Evolutionary conservation across 2,888 invertebrate genomes (phyloP).

Genomic region (Epirrhoe alternata): DNA sequence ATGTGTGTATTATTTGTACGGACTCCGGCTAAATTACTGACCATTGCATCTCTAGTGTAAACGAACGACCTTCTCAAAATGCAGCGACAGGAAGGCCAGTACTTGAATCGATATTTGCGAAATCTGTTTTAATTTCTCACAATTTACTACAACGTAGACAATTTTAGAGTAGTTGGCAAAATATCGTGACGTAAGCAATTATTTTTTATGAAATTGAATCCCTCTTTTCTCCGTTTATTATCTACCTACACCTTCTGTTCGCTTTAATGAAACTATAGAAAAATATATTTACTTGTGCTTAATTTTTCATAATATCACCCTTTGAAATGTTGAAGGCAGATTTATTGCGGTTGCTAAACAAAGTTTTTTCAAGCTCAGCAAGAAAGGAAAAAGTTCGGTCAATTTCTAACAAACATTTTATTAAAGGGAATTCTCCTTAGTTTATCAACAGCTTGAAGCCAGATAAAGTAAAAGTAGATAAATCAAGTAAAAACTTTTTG

Average conservation of each 20-base stretch:
- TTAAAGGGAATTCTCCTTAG: slow-evolving; percentile 5
- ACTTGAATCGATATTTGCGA: slow-evolving; percentile 12
- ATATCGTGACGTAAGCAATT: not conserved
- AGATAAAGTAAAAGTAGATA: slow-evolving; percentile 3
- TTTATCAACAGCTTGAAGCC: slow-evolving; percentile 14
- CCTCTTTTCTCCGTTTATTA: not conserved
- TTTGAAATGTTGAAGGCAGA: not conserved
- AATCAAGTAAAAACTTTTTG: slow-evolving; percentile 1
- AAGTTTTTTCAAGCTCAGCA: not conserved
- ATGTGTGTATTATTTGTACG: not conserved
- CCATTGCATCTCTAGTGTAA: slow-evolving; percentile 5
- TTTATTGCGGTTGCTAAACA: not conserved
- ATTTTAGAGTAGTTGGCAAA: not conserved
- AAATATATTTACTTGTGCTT: not conserved
- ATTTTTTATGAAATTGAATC: not conserved
- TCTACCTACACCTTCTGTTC: too few relatives aligned
- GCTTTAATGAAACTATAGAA: too few relatives aligned
- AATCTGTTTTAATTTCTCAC: slow-evolving; percentile 5
- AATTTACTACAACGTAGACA: not conserved
- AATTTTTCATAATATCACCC: not conserved
- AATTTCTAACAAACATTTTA: not conserved
- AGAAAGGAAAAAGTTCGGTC: not conserved
- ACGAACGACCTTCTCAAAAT: slow-evolving; percentile 47
- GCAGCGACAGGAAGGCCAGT: slow-evolving; percentile 23
- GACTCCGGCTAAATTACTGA: not conserved